Percentiles rank a stretch among this genome's conserved stretches.
phyloP scores from a whole-genome alignment of 2,797 vertebrate species.

The Etheostoma perlongum region DNA sequence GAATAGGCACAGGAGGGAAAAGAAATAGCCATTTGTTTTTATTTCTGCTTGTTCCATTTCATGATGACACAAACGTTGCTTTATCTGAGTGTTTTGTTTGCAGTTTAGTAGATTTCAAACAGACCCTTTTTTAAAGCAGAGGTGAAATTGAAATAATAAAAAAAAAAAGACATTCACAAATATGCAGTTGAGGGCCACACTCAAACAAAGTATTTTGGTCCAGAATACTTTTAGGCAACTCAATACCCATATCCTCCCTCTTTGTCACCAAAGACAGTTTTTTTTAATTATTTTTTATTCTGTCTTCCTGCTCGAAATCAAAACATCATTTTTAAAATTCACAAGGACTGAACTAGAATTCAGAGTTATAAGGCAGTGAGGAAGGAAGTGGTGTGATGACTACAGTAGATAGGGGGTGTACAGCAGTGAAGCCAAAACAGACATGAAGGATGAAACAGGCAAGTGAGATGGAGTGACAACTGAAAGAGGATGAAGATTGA shows the following conservation, averaged over 20 bases:
- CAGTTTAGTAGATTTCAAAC: conserved; percentile 44
- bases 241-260: conserved; percentile 35
- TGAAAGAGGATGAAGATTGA: conserved; percentile 35
- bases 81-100: conserved; percentile 41
- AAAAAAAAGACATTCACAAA: conserved; percentile 41
- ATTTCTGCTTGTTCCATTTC: conserved; percentile 38
- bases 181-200: conserved; percentile 27
- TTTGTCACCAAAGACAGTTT: conserved; percentile 11
- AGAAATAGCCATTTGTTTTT: conserved; percentile 12
- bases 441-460: conserved; percentile 39
- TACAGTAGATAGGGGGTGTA: conserved; percentile 1
- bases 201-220: conserved; percentile 28
- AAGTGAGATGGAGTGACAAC: conserved; percentile 49
- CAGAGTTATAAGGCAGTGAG: conserved; percentile 7
- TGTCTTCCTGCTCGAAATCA: conserved; percentile 25
- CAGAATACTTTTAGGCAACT: conserved; percentile 16
- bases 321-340: conserved; percentile 52
- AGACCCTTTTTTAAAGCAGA: conserved; percentile 39
- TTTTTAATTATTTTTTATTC: conserved; percentile 13
- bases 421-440: conserved; percentile 21
- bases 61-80: conserved; percentile 40
- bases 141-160: conserved; percentile 11
- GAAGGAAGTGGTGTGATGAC: conserved; percentile 39
- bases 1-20: conserved; percentile 30
- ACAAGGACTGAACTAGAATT: conserved; percentile 24